Conservation (phyloP, 2,113 vertebrate genomes). For the Campylorhamphus procurvoides region DNA sequence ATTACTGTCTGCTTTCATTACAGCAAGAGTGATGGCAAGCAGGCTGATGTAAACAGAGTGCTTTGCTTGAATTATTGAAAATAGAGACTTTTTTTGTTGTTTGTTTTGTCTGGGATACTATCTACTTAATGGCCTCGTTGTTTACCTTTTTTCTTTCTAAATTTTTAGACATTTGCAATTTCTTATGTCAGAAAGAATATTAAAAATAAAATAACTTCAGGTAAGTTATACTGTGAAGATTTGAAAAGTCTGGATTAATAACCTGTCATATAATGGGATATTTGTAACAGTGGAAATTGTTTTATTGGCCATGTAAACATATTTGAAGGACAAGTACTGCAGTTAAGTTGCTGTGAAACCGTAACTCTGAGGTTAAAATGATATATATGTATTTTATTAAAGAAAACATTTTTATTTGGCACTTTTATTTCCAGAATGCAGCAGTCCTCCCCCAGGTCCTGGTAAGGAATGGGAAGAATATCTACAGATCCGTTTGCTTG, state of each 20-base stretch:
- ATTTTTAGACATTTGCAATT: neutral
- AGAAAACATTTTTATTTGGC: neutral
- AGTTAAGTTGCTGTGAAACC: neutral
- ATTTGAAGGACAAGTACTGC: neutral
- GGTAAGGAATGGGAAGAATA: conserved; percentile 98
- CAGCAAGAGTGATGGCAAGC: neutral
- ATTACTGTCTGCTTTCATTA: neutral
- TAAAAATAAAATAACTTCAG: neutral
- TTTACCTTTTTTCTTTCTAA: neutral
- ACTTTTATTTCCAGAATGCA: conserved; percentile 84
- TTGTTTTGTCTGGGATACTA: neutral
- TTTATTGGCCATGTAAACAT: neutral
- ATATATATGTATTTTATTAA: neutral
- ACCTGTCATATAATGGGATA: neutral
- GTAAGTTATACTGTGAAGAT: neutral
- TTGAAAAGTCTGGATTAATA: neutral
- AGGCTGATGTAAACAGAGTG: neutral
- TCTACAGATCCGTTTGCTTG: conserved; percentile 88
- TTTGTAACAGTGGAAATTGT: neutral
- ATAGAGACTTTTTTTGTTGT: neutral
- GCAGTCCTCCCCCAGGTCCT: conserved; percentile 86
- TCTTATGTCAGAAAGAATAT: neutral
- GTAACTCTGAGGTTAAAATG: neutral
- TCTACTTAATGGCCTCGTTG: neutral
- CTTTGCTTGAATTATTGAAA: neutral